Evolutionary conservation across 2,113 vertebrate species (phyloP).

Genomic region (Alouatta palliata): DNA sequence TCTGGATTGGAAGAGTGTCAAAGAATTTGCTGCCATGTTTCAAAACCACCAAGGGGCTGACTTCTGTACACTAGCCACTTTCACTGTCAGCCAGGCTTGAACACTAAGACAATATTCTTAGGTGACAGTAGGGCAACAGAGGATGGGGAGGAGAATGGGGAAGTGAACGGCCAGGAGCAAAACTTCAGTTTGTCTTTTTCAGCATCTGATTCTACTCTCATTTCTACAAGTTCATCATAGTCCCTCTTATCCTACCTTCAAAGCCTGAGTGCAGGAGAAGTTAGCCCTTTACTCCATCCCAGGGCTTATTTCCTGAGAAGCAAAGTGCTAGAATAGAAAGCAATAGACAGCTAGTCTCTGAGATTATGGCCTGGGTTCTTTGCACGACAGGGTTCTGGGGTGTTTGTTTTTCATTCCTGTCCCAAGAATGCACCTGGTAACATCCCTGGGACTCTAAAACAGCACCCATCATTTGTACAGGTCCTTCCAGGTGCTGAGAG

Average conservation of each 20-base stretch:
- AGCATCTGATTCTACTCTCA: neutral
- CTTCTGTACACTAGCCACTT: neutral
- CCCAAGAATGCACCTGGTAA: neutral
- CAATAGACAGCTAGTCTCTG: neutral
- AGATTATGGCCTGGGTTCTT: neutral
- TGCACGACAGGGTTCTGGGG: neutral
- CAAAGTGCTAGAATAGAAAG: neutral
- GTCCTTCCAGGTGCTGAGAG: neutral
- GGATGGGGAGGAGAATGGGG: neutral
- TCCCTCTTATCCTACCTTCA: neutral
- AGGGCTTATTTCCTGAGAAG: neutral
- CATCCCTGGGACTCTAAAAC: neutral
- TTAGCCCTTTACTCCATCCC: neutral
- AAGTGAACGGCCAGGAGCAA: neutral
- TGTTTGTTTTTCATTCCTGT: neutral
- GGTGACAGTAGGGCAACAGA: neutral
- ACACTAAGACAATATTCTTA: neutral
- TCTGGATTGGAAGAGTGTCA: neutral
- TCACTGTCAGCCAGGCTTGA: neutral
- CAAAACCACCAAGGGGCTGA: neutral
- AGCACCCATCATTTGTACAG: neutral
- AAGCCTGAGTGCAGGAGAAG: neutral
- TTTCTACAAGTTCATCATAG: neutral
- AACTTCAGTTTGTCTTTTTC: neutral
- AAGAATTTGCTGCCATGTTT: neutral